These are phyloP conservation scores for Motacilla alba DNA, from an alignment of 2,113 vertebrate species.

Conservation along the genomic window DNA sequence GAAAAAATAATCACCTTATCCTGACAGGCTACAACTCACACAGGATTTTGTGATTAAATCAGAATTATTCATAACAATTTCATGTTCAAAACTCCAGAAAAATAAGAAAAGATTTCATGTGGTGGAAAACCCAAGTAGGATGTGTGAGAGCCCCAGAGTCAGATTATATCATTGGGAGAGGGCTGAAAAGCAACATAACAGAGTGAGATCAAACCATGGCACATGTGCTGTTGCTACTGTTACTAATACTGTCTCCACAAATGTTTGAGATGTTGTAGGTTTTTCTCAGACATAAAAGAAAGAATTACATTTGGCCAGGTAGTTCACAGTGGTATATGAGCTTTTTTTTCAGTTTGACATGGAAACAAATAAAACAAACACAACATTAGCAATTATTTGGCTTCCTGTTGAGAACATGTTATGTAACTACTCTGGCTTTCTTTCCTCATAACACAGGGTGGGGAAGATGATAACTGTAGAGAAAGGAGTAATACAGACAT, in stretches of 20 bases:
- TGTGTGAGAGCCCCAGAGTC: background rate
- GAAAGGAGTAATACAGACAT: background rate
- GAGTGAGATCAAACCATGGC: background rate
- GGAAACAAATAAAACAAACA: background rate
- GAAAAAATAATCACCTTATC: background rate
- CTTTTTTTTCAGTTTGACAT: background rate
- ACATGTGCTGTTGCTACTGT: background rate
- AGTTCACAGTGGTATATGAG: background rate
- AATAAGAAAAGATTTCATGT: background rate
- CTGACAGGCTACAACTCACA: background rate
- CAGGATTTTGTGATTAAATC: background rate
- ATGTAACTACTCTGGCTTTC: background rate
- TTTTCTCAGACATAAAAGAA: background rate
- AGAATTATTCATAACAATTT: background rate
- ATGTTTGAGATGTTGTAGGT: background rate
- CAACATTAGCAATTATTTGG: background rate
- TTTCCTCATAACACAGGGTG: background rate
- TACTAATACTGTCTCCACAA: background rate
- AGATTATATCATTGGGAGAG: background rate
- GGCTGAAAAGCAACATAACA: background rate
- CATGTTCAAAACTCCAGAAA: background rate
- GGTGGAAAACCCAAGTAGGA: background rate
- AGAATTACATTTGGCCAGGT: background rate
- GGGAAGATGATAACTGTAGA: background rate
- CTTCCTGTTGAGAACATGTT: slow-evolving; percentile 1